Evolutionary conservation across 2,888 invertebrate species (phyloP).

Genomic region (Andrena trimmerana): DNA sequence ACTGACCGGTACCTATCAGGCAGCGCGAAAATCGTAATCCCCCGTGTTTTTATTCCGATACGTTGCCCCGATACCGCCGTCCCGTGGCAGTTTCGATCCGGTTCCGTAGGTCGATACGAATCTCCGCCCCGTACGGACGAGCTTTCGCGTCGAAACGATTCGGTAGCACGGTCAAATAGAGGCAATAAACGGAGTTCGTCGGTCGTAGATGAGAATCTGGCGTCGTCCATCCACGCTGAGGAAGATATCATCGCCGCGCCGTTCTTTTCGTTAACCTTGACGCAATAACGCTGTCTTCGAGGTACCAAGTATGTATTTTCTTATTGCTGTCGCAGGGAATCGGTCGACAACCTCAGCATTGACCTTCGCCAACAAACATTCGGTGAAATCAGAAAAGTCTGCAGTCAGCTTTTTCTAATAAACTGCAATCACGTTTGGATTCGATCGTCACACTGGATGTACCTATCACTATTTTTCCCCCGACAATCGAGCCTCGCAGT

Average conservation of each 20-base stretch:
- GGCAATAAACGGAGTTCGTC: constrained; percentile 58
- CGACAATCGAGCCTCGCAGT: not conserved
- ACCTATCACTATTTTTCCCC: not conserved
- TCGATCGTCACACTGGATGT: too few species aligned
- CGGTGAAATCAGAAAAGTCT: too few species aligned
- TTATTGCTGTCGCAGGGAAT: not conserved
- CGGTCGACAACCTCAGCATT: not conserved
- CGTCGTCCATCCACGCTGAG: constrained; percentile 29
- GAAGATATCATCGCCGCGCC: constrained; percentile 35
- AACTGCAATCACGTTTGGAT: too few species aligned
- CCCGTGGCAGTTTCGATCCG: constrained; percentile 55
- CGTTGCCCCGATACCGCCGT: constrained; percentile 31
- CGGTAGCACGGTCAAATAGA: constrained; percentile 48
- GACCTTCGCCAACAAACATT: not conserved
- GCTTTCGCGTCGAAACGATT: constrained; percentile 59
- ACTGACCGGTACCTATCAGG: constrained; percentile 1
- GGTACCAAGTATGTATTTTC: not conserved
- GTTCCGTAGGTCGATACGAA: constrained; percentile 58
- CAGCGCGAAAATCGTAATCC: constrained; percentile 57
- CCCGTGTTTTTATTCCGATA: constrained; percentile 56
- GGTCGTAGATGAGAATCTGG: constrained; percentile 61
- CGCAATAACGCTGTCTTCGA: not conserved
- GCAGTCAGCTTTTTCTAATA: too few species aligned
- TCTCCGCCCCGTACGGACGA: constrained; percentile 47
- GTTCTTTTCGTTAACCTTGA: constrained; percentile 3